phyloP scores from a whole-genome alignment of 2,113 vertebrate genomes.

The Pterocles burchelli region DNA sequence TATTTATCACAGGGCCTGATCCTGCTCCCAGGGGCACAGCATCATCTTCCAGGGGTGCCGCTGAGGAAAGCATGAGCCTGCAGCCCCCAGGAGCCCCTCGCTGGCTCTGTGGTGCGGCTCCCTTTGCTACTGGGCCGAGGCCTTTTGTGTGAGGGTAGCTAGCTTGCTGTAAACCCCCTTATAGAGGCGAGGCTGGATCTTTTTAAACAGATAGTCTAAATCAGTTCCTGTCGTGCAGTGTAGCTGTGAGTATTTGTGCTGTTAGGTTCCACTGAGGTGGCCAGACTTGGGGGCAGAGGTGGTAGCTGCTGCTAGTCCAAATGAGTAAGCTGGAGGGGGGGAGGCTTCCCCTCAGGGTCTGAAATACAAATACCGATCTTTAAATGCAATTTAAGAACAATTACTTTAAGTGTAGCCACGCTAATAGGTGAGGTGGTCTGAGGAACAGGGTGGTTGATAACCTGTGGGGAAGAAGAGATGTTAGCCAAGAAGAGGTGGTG shows the following conservation, averaged over 20 bases:
- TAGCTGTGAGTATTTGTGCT: background rate
- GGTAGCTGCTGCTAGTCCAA: background rate
- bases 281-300: background rate
- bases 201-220: background rate
- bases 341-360: background rate
- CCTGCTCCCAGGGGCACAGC: fast-evolving
- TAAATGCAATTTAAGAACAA: background rate
- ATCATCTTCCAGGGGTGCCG: background rate
- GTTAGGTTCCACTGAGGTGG: background rate
- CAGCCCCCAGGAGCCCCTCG: background rate
- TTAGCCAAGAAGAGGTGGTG: background rate
- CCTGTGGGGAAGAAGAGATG: background rate
- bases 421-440: background rate
- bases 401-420: background rate
- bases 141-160: background rate
- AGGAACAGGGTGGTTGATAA: background rate
- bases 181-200: background rate
- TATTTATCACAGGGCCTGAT: background rate
- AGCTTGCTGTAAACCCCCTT: background rate
- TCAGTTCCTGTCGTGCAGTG: background rate
- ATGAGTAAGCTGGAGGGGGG: background rate
- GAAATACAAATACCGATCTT: background rate
- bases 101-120: background rate
- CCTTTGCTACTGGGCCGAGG: background rate
- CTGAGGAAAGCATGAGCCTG: background rate